Conservation (phyloP, 2,888 invertebrate species). For the Ecdyonurus torrentis region DNA sequence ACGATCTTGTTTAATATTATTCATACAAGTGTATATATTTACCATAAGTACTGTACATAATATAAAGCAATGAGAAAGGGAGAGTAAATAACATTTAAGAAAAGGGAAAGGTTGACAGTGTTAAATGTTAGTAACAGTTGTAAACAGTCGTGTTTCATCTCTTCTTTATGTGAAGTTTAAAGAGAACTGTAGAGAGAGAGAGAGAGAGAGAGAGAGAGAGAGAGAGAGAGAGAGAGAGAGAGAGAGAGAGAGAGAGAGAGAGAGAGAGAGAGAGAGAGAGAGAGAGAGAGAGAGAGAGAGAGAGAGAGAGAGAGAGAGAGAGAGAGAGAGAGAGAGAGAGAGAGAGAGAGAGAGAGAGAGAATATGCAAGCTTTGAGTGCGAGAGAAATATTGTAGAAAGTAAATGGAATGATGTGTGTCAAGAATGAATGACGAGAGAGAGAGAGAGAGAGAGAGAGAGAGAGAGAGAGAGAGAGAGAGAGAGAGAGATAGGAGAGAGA, state of each 20-base stretch:
- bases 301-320: conserved; percentile 4
- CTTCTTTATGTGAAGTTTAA: background rate
- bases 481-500: no score
- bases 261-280: background rate
- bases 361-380: no score
- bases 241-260: background rate
- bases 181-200: no score
- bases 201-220: background rate
- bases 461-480: no score
- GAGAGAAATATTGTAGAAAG: no score
- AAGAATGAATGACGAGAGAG: no score
- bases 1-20: no score
- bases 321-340: background rate
- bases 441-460: no score
- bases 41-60: no score
- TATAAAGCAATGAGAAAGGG: no score
- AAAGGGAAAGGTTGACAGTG: background rate
- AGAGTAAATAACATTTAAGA: background rate
- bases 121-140: background rate
- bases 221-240: background rate
- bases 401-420: no score
- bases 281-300: background rate
- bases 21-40: no score
- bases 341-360: background rate
- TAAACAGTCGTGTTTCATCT: background rate